Evolutionary conservation across 2,113 vertebrate genomes (phyloP), one percentile per base, ranked within the genome.

Genomic region (Phaethon lepturus): DNA sequence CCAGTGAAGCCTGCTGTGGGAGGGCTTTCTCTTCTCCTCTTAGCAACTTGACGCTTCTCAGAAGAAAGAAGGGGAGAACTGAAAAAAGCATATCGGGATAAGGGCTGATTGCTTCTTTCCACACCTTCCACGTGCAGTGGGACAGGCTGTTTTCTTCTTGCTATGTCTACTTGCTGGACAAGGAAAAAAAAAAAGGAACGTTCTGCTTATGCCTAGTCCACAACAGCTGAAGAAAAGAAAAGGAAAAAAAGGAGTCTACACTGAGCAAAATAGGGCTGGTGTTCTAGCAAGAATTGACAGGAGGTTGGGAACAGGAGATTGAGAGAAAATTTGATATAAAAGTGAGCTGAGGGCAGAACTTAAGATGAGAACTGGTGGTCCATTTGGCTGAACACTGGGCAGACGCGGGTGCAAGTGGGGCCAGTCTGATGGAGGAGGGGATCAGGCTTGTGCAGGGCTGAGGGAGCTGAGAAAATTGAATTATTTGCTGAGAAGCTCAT

Each of bases 381-480:
- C 0, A 0, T 3, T 35, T 60, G n/a, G 19, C 31, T 75, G 60
- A 33, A 12, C 0, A 0, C 14, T 50, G 47, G 28, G 22, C 11
- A 22, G 14, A 7, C 5, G 5, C 15, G 10, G 2, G 9, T 14
- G 24, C 50, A 40, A 44, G 50, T 2, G 1, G 42, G 15, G 2
- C 20, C 20, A 69, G 45, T 16, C 50, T 69, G 29, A 20, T 5
- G 33, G 23, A 63, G 23, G 25, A 68, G 20, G 17, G 40, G 11
- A 73, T 33, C 11, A 31, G 25, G 19, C 13, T 44, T 38, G 8
- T 40, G 15, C 20, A 62, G 55, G 33, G 29, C 50, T 33, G 52
- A 67, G 60, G 22, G 13, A 71, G 25, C 7, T 68, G 11, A 28
- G 29, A 31, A 56, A 28, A 60, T 17, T 7, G 28, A 93, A 73